Evolutionary conservation across 2,888 invertebrate genomes (phyloP).

Genomic region (Drosophila paramelanica): DNA sequence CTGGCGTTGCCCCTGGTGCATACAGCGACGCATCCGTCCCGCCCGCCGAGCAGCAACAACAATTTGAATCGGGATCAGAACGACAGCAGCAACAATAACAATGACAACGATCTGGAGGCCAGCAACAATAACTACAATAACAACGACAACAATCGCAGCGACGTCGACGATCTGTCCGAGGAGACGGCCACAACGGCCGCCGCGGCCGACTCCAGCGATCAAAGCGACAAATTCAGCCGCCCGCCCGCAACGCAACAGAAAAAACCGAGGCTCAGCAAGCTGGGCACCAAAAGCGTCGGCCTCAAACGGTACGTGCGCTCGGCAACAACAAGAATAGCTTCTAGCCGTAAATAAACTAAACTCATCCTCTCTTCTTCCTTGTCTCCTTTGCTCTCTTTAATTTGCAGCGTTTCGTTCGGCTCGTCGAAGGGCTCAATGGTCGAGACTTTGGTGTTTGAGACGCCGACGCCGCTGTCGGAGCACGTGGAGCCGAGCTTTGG

Average conservation of each 20-base stretch:
- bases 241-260: constrained; percentile 72
- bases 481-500: constrained; percentile 84
- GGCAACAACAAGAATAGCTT: background rate
- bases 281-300: constrained; percentile 83
- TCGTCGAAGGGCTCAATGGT: constrained; percentile 98
- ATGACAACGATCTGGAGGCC: constrained; percentile 58
- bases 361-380: constrained; percentile 52
- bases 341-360: background rate
- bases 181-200: constrained; percentile 65
- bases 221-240: constrained; percentile 77
- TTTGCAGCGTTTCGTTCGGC: constrained; percentile 94
- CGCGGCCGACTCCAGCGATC: constrained; percentile 77
- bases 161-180: constrained; percentile 64
- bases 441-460: constrained; percentile 96
- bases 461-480: constrained; percentile 89
- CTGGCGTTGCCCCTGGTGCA: constrained; percentile 62
- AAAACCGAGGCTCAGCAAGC: constrained; percentile 82
- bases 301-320: constrained; percentile 81
- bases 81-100: constrained; percentile 34
- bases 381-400: constrained; percentile 41
- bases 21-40: constrained; percentile 68
- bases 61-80: constrained; percentile 35
- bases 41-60: constrained; percentile 61
- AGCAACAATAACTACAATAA: constrained; percentile 48
- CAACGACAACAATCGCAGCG: constrained; percentile 48